Percentiles rank a stretch among this genome's conserved stretches.
Evolutionary conservation across 2,113 vertebrate genomes (phyloP).

Genomic region (Passer montanus): DNA sequence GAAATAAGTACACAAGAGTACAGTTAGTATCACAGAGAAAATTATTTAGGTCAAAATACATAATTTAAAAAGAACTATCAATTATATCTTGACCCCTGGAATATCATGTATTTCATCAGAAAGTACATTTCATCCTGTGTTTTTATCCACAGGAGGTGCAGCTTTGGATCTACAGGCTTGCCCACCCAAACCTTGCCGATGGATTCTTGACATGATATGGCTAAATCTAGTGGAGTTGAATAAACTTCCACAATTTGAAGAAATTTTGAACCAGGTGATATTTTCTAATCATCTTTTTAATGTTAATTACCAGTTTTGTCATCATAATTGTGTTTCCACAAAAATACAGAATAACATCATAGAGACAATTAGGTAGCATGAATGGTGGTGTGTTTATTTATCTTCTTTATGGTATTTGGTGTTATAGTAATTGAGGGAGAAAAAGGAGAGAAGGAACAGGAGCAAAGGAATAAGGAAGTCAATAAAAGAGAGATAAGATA

Average conservation of each 20-base stretch:
- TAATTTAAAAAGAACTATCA: not conserved
- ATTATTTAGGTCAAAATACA: not conserved
- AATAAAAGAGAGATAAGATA: not conserved
- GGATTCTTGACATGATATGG: constrained; percentile 81
- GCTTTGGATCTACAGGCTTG: constrained; percentile 80
- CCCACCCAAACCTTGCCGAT: constrained; percentile 73
- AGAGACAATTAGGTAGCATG: not conserved
- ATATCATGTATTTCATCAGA: not conserved
- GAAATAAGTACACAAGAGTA: not conserved
- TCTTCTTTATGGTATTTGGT: not conserved
- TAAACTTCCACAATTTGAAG: constrained; percentile 75
- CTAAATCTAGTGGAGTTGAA: constrained; percentile 79
- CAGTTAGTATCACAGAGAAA: not conserved
- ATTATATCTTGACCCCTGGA: not conserved
- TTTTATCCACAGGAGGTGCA: constrained; percentile 70
- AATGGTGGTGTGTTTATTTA: not conserved
- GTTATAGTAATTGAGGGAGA: not conserved
- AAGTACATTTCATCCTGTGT: not conserved
- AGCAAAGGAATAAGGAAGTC: not conserved
- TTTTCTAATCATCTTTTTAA: not conserved
- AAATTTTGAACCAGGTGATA: constrained; percentile 78
- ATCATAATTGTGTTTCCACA: not conserved
- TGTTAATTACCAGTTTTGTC: not conserved
- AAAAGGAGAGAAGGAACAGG: not conserved
- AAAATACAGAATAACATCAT: not conserved